Evolutionary conservation across 64 coral and sea anemone genomes (phyloP).

Genomic region (Montipora foliosa): DNA sequence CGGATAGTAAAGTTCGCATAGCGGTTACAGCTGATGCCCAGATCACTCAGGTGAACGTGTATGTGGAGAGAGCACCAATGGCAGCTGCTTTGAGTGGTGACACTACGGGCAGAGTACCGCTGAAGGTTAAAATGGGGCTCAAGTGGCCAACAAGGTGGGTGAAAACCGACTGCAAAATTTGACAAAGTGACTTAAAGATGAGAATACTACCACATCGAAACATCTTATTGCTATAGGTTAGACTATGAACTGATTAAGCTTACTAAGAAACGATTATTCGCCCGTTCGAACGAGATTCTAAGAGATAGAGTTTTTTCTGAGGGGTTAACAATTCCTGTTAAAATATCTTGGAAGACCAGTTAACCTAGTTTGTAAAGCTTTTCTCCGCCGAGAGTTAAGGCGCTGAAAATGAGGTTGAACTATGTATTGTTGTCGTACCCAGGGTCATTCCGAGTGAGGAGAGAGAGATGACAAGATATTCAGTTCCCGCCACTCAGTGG

Average conservation of each 20-base stretch:
- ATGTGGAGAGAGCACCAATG: conserved; percentile 81
- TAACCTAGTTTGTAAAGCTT: no score
- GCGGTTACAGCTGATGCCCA: conserved; percentile 81
- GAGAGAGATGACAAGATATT: no score
- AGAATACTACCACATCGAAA: not conserved
- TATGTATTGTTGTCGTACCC: no score
- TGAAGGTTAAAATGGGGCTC: conserved; percentile 85
- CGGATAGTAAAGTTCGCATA: conserved; percentile 84
- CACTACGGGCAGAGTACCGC: conserved; percentile 86
- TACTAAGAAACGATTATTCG: not conserved
- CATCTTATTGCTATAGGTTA: no score
- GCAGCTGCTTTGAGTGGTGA: conserved; percentile 88
- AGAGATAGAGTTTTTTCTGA: not conserved
- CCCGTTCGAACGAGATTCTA: not conserved
- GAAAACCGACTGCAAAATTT: not conserved
- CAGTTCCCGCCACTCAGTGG: no score
- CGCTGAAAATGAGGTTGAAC: no score
- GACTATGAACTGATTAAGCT: no score
- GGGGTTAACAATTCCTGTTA: no score
- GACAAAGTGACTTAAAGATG: not conserved
- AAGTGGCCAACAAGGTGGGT: conserved; percentile 79
- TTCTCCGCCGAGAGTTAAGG: no score
- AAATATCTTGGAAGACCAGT: no score
- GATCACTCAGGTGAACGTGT: conserved; percentile 82
- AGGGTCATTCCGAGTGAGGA: no score